Evolutionary conservation across 2,797 vertebrate species (phyloP), one percentile per base, ranked within the genome.

Genomic region (Sebastes minor): DNA sequence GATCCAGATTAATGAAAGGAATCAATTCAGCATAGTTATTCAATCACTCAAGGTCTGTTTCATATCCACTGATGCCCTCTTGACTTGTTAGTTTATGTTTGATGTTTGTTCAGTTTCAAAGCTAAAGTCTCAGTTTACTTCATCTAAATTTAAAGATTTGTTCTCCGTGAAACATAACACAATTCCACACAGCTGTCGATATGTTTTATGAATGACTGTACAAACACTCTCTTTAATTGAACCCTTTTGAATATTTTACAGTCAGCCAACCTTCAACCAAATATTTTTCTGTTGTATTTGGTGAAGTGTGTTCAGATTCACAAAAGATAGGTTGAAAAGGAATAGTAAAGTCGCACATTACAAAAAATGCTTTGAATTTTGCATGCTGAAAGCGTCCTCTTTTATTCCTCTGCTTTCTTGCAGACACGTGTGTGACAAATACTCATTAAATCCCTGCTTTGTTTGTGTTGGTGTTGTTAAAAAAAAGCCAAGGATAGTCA

Each of bases 361-460:
- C 38, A 52, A 70, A 59, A 56, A 23, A 70, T 10, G 11, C 23
- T 71, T 59, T 68, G 16, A 61, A 5, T 61, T 52, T 23, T 61
- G 56, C 22, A 53, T 76, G 56, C 30, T 69, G 16, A 74, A 71
- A 78, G 53, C 2, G 6, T 53, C 7, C 12, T 20, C 46, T 65
- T 38, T 49, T 33, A 56, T 75, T 62, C 25, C 22, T 42, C 7
- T 63, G 22, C 22, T 73, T 73, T 76, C 18, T 74, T 70, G 33
- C 57, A 71, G 35, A 13, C 11, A 33, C 66, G 68, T 81, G 55
- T 82, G 56, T 74, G 71, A 82, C 27, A 85, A 62, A 78, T 74
- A 28, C 74, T 84, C 33, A 87, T 87, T 87, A 89, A 86, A 87
- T 59, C 12, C 35, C 56, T 49, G 33, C 22, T 84, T 83, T 84